Evolutionary conservation across 2,888 invertebrate genomes (phyloP).

Genomic region (Cordylochernes scorpioides): DNA sequence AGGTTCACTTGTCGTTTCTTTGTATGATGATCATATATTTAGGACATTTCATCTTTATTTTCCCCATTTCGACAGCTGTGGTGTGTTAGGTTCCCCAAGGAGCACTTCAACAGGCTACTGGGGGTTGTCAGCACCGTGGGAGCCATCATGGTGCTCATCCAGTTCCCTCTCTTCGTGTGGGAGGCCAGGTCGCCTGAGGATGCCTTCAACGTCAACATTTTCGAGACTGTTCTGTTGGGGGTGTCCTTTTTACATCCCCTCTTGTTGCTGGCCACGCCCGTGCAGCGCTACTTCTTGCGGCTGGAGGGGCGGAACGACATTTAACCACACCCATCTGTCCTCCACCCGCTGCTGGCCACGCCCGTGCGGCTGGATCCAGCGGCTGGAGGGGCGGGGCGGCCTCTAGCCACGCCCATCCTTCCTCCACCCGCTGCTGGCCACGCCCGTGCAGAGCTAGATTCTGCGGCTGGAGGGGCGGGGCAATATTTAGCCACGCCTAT

Average conservation of each 20-base stretch:
- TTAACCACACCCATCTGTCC: no score
- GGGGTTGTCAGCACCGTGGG: slow-evolving; percentile 18
- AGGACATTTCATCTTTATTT: no score
- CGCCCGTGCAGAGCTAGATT: slow-evolving; percentile 10
- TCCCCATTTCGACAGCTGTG: no score
- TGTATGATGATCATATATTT: no score
- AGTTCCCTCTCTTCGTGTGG: slow-evolving; percentile 18
- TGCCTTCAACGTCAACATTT: no score
- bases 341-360: no score
- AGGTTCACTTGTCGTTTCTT: no score
- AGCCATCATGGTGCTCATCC: slow-evolving; percentile 16
- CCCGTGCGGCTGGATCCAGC: no score
- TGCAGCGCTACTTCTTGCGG: slow-evolving; percentile 9
- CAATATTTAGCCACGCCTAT: no score
- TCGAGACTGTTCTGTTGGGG: slow-evolving; percentile 7
- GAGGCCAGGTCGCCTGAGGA: no score
- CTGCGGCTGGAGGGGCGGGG: slow-evolving; percentile 6
- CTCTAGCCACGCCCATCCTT: no score
- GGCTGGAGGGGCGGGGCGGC: no score
- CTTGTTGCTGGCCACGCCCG: slow-evolving; percentile 9
- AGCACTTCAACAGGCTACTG: slow-evolving; percentile 19
- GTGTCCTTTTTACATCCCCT: slow-evolving; percentile 13
- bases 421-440: slow-evolving; percentile 11
- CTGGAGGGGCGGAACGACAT: slow-evolving; percentile 7
- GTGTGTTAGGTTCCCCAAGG: slow-evolving; percentile 19